These are phyloP conservation scores for Hypomecis punctinalis DNA, from an alignment of 2,888 invertebrate species.

Conservation along the genomic window DNA sequence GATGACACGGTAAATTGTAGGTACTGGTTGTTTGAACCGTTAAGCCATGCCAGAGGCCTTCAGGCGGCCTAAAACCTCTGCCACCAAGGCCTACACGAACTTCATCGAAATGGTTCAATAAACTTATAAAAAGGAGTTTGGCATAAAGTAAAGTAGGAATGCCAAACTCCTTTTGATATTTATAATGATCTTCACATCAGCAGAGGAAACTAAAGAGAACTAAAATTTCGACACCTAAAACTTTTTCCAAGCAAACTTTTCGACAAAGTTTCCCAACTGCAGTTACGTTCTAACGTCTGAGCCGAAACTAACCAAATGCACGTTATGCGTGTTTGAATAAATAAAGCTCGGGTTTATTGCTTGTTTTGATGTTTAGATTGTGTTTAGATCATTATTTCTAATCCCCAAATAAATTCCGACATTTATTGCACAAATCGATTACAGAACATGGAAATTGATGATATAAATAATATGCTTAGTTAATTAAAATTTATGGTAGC, in stretches of 20 bases:
- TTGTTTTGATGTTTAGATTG: constrained; percentile 26
- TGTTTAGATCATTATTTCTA: constrained; percentile 21
- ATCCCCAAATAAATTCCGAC: constrained; percentile 14
- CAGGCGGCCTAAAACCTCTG: too few species aligned
- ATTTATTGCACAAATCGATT: constrained; percentile 11
- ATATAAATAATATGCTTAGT: neutral
- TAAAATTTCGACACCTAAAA: too few species aligned
- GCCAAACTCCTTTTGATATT: too few species aligned
- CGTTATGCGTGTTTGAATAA: constrained; percentile 30
- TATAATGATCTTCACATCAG: too few species aligned
- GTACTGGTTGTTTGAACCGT: too few species aligned
- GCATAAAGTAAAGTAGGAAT: too few species aligned
- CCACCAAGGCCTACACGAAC: too few species aligned
- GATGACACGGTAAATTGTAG: too few species aligned
- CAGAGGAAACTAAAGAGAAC: too few species aligned
- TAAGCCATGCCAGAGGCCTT: too few species aligned
- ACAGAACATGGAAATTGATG: neutral
- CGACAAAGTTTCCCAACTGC: constrained; percentile 1
- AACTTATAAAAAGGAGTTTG: too few species aligned
- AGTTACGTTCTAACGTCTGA: neutral
- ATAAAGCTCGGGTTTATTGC: constrained; percentile 26
- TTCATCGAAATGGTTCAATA: too few species aligned
- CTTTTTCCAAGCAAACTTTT: neutral
- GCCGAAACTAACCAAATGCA: constrained; percentile 21
- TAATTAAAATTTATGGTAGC: constrained; percentile 1